Base-by-base conservation (phyloP, 1,140 invertebrate species). In the Neodiprion virginianus region DNA sequence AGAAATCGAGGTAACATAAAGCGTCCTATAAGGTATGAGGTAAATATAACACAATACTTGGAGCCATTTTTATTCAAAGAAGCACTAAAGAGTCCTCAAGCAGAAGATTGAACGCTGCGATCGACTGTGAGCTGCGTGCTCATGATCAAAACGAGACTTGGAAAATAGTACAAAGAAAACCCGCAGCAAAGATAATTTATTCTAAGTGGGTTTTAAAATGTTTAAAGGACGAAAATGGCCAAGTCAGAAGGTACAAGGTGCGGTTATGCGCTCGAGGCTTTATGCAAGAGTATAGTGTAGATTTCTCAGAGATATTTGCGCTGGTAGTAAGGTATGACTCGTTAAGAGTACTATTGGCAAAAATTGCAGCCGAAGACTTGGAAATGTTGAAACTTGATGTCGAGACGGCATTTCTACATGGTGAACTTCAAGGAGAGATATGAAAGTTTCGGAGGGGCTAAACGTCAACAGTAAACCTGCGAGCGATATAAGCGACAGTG, bases 201-300 rank as follows among this genome's bases (percentile, higher is more conserved):
- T 79, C 76, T 53, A 82, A 79, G 76, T 82, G 82, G 79, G 78
- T 82, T 1, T 83, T 83, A 47, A 83, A 81, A 74, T 21, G 17
- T 21, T 21, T 21, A 0, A 21, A 21, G 17, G 17, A 21, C 17
- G 17, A 21, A 21, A 21, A 21, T 21, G 17, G 17, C 17, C 17
- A 21, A 21, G 17, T 21, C 17, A 21, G 17, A 21, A 72, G 79
- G 9, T 74, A 82, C 21, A 83, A 82, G 71, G 74, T 79, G 61
- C 74, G 80, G 72, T 68, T 83, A 50, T 76, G 79, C 79, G 80
- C 78, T 48, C 79, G 80, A 74, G 80, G 77, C 10, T 81, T 71
- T 76, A 53, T 72, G 69, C 76, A 80, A 71, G 74, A 69, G 8
- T 11, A 72, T 71, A 78, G 74, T 49, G 77, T 79, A 23, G 79